Evolutionary conservation across 2,888 invertebrate genomes (phyloP).

Genomic region (Ectemnius lituratus): DNA sequence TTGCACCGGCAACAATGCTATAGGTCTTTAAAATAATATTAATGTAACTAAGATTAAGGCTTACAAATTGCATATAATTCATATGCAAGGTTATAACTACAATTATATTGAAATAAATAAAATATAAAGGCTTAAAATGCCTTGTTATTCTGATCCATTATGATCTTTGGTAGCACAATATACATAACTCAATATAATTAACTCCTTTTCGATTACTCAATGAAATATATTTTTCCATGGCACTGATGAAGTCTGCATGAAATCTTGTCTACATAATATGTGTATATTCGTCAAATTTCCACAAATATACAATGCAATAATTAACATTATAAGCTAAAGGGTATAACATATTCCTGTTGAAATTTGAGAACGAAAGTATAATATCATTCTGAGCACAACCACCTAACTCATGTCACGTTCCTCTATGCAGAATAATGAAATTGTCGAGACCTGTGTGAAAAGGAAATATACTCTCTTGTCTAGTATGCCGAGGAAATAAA

Average conservation of each 20-base stretch:
- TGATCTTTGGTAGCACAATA: too few relatives aligned
- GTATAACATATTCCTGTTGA: constrained; percentile 32
- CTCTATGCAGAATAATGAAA: constrained; percentile 26
- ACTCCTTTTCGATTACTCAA: too few relatives aligned
- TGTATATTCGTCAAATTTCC: constrained; percentile 31
- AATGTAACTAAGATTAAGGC: constrained; percentile 9
- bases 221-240: neutral
- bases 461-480: neutral
- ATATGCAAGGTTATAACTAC: too few relatives aligned
- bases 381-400: constrained; percentile 35
- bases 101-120: too few relatives aligned
- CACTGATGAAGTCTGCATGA: neutral
- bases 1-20: too few relatives aligned
- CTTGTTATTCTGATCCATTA: too few relatives aligned
- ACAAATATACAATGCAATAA: constrained; percentile 49
- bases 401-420: constrained; percentile 30
- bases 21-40: neutral
- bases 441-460: constrained; percentile 9
- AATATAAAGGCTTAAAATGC: too few relatives aligned
- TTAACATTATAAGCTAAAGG: constrained; percentile 41
- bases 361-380: constrained; percentile 36
- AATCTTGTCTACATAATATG: constrained; percentile 45
- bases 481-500: too few relatives aligned
- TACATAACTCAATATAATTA: too few relatives aligned
- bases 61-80: neutral